Evolutionary conservation across 1,140 invertebrate species (phyloP).

Genomic region (Drosophila littoralis): DNA sequence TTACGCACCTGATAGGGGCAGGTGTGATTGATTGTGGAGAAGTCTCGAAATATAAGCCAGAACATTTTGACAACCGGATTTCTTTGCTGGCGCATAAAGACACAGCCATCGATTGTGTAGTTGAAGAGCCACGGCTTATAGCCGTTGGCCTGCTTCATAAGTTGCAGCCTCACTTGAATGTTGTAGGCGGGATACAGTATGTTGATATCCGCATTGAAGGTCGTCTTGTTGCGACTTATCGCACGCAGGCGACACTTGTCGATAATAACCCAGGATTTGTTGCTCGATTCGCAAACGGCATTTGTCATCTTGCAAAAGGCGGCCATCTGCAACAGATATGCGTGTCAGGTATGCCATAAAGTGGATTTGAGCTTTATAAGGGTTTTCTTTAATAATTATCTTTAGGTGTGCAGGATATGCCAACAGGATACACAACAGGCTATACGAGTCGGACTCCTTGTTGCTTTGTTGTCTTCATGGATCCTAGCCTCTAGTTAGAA

Average conservation of each 20-base stretch:
- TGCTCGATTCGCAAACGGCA: conserved; percentile 18
- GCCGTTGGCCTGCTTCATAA: conserved; percentile 20
- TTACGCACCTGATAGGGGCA: conserved; percentile 41
- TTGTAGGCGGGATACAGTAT: conserved; percentile 6
- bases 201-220: not conserved
- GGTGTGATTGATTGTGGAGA: conserved; percentile 37
- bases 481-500: too few relatives aligned
- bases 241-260: conserved; percentile 26
- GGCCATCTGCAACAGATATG: not conserved
- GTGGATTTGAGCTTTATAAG: too few relatives aligned
- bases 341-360: too few relatives aligned
- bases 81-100: conserved; percentile 15
- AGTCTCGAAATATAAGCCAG: conserved; percentile 2
- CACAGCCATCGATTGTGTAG: conserved; percentile 21
- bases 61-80: conserved; percentile 26
- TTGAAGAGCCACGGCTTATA: conserved; percentile 25
- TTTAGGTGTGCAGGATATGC: too few relatives aligned
- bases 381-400: too few relatives aligned
- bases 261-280: conserved; percentile 26
- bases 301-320: conserved; percentile 35
- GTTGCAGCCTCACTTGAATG: not conserved
- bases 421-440: too few relatives aligned
- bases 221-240: conserved; percentile 21
- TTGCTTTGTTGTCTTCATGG: too few relatives aligned
- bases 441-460: too few relatives aligned